Conservation (phyloP, 2,797 vertebrate genomes). For the Diplodus sargus region DNA sequence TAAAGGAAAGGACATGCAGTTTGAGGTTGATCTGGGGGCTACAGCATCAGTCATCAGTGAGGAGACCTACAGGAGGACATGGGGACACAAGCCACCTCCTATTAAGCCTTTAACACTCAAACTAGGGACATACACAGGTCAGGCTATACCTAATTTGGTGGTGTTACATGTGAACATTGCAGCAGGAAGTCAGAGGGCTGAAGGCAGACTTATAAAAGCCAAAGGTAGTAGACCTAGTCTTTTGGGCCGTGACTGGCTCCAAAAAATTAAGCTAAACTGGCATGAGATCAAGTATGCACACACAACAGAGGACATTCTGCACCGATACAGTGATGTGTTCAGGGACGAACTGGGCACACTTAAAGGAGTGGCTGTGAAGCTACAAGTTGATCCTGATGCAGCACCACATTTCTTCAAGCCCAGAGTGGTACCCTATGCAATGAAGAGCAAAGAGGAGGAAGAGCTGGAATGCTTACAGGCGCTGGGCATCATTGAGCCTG, state of each 20-base stretch:
- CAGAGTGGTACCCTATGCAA: not conserved
- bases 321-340: conserved; percentile 9
- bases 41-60: conserved; percentile 16
- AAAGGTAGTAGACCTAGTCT: conserved; percentile 1
- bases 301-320: conserved; percentile 20
- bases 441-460: conserved; percentile 37
- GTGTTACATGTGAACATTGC: not conserved
- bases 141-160: conserved; percentile 7
- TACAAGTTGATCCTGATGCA: not conserved
- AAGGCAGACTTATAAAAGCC: not conserved
- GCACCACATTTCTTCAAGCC: not conserved
- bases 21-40: conserved; percentile 4
- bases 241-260: not conserved
- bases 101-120: not conserved
- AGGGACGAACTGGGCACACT: conserved; percentile 11
- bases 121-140: conserved; percentile 7
- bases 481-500: conserved; percentile 20
- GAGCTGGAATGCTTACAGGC: conserved; percentile 5
- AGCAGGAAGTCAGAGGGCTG: not conserved
- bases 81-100: not conserved
- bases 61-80: not conserved
- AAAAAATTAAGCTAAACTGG: conserved; percentile 2
- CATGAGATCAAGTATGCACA: not conserved
- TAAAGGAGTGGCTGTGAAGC: conserved; percentile 6
- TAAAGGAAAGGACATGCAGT: not conserved